Base-by-base conservation (phyloP, 2,888 invertebrate species). In the Philereme transversata region DNA sequence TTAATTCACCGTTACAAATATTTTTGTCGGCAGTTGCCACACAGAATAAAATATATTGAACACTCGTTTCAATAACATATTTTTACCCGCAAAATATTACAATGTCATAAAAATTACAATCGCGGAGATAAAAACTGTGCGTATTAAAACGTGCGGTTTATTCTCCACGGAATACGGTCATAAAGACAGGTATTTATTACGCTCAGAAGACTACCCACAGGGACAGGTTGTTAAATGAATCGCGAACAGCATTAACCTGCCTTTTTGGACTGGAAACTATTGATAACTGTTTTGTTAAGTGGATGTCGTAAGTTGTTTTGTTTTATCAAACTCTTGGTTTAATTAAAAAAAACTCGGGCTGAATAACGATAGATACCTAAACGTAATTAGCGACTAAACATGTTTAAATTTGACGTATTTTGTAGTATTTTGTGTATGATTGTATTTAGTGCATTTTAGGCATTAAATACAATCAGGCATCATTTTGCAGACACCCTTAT, bases 151-250 rank as follows among this genome's bases (percentile, higher is more conserved):
- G 11, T 41, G 6, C 65, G 71, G 69, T 81, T 76, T 74, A 72
- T 75, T 75, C 76, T 75, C 71, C 76, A 67, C 72, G 66, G 66
- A 74, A 72, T 63, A 53, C 65, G 68, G 70, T 70, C 66, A 75
- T 82, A 77, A 84, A 79, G 59, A 64, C 60, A 60, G 64, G 68
- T 82, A 76, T 84, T 85, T 84, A 84, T 74, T 83, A 77, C 51
- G 34, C n/a, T 22, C 48, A 54, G 53, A 10, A 51, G 51, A 47
- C 65, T 60, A 52, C 65, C 65, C 67, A 67, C 65, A 63, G 56
- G 52, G 61, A 57, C 48, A 48, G 55, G 62, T 58, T 58, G 40
- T 57, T 61, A 46, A 53, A 59, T 35, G 9, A 51, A 50, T 51
- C 43, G 50, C 52, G 8, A 49, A 51, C 8, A 33, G 45, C 51